Conservation (phyloP, 2,888 invertebrate species). For the Agonum fuliginosum region DNA sequence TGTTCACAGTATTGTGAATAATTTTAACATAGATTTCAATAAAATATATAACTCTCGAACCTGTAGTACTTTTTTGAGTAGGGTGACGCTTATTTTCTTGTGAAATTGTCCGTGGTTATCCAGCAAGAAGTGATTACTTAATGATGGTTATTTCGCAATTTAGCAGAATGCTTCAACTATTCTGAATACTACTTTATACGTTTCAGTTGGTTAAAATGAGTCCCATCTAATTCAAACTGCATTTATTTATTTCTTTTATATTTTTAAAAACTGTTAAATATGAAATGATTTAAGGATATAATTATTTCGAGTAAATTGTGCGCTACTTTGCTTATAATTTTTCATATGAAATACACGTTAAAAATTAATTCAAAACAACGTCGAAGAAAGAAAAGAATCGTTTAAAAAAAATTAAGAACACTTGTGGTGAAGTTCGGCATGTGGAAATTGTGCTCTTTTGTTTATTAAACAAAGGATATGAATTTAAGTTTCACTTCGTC, state of each 20-base stretch:
- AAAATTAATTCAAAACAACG: neutral
- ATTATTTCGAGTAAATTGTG: too few relatives aligned
- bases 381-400: conserved; percentile 11
- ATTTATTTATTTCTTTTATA: neutral
- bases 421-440: conserved; percentile 33
- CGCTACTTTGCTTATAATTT: neutral
- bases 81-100: neutral
- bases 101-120: conserved; percentile 9
- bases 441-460: conserved; percentile 45
- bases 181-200: conserved; percentile 47
- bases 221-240: neutral
- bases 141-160: conserved; percentile 46
- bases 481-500: conserved; percentile 52
- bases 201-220: conserved; percentile 49
- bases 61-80: neutral
- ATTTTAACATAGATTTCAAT: conserved; percentile 47
- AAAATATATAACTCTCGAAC: conserved; percentile 33
- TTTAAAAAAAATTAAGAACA: conserved; percentile 33
- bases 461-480: conserved; percentile 56
- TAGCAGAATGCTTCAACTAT: conserved; percentile 32
- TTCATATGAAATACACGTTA: neutral
- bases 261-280: neutral
- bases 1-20: conserved; percentile 26
- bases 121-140: conserved; percentile 20
- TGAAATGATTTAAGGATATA: too few relatives aligned